Conservation (phyloP, 2,888 invertebrate species). For the Lamproptera curius region DNA sequence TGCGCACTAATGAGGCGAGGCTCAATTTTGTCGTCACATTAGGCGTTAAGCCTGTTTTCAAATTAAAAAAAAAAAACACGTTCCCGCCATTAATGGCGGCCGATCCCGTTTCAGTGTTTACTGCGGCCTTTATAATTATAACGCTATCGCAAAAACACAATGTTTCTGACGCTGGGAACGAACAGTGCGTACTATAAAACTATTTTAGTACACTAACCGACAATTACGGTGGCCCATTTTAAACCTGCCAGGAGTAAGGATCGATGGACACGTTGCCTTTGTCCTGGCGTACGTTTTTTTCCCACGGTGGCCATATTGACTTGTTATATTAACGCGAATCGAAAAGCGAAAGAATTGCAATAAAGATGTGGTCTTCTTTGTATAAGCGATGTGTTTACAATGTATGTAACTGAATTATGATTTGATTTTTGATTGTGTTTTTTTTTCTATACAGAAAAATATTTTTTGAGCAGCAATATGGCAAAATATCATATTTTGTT, state of each 20-base stretch:
- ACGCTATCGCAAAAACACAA: conserved; percentile 4
- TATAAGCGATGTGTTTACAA: too few species aligned
- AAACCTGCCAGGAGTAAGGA: not conserved
- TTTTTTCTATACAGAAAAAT: too few species aligned
- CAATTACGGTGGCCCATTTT: conserved; percentile 21
- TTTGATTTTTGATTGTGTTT: too few species aligned
- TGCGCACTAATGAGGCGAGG: conserved; percentile 16
- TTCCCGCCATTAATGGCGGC: conserved; percentile 15
- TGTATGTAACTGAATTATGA: too few species aligned
- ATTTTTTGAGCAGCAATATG: too few species aligned
- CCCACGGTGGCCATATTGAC: not conserved
- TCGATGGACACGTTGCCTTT: not conserved
- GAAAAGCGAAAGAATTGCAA: too few species aligned
- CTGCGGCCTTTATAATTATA: conserved; percentile 14
- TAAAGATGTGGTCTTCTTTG: too few species aligned
- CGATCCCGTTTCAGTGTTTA: conserved; percentile 13
- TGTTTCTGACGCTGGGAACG: conserved; percentile 13
- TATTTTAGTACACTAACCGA: conserved; percentile 19
- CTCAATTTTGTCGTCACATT: conserved; percentile 20
- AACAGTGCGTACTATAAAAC: conserved; percentile 1
- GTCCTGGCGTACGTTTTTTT: not conserved
- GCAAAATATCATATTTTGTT: too few species aligned
- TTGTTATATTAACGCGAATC: too few species aligned
- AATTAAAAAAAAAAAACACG: conserved; percentile 18
- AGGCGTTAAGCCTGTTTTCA: conserved; percentile 19